These are phyloP conservation scores for Drosophila lowei DNA, from an alignment of 1,140 invertebrate genomes.

Conservation along the genomic window DNA sequence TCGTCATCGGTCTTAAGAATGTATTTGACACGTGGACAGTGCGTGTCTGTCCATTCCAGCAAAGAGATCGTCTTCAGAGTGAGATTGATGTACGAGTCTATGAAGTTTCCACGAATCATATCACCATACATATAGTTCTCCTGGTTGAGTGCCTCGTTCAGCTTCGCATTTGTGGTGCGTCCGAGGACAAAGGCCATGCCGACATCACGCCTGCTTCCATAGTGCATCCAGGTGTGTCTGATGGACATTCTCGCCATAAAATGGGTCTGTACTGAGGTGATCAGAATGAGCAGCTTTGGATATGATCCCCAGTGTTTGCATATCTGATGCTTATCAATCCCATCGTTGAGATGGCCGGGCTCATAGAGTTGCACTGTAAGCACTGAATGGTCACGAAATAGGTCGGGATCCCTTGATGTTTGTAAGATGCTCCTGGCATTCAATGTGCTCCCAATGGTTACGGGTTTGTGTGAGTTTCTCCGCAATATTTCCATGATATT, in stretches of 20 bases:
- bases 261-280: conserved; percentile 92
- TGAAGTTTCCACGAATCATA: conserved; percentile 89
- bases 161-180: conserved; percentile 84
- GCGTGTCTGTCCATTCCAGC: conserved; percentile 92
- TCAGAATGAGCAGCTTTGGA: conserved; percentile 88
- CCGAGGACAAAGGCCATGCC: conserved; percentile 91
- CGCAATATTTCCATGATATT: too few species aligned
- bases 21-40: conserved; percentile 87
- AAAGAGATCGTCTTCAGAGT: conserved; percentile 94
- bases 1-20: conserved; percentile 87
- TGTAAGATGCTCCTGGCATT: too few species aligned
- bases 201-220: conserved; percentile 88
- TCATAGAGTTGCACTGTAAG: conserved; percentile 84
- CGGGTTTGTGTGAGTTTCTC: too few species aligned
- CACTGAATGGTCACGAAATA: too few species aligned
- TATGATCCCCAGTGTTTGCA: conserved; percentile 88
- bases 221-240: conserved; percentile 93
- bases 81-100: conserved; percentile 94
- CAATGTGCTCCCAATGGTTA: too few species aligned
- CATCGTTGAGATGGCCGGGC: conserved; percentile 86
- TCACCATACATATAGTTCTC: conserved; percentile 90
- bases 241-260: conserved; percentile 90
- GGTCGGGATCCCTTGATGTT: too few species aligned
- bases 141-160: conserved; percentile 85
- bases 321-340: conserved; percentile 84